Base-by-base conservation (phyloP, 2,888 invertebrate genomes). In the Gandaritis pyraliata region DNA sequence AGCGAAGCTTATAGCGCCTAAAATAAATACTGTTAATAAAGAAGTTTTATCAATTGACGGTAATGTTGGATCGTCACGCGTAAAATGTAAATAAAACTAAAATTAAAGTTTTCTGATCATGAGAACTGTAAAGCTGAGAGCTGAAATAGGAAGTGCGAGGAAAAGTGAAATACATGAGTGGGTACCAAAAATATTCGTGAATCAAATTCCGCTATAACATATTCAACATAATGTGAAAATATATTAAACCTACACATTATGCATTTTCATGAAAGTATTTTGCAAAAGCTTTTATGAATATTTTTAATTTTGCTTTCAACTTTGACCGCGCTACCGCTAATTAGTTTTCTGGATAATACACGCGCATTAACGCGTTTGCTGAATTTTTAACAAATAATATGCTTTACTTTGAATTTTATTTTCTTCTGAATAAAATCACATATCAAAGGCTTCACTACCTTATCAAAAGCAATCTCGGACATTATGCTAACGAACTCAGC, bases 61-160 rank as follows among this genome's bases (percentile, higher is more conserved):
- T 74, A 45, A 62, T 43, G 72, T 72, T 71, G 71, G 77, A 74
- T 73, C 75, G 75, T 66, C 70, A 18, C 15, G 56, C 66, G 53
- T n/a, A n/a, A n/a, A 68, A 75, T 75, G 76, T 77, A 75, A 74
- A 76, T 76, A 80, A 80, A 82, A 77, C 73, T 64, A 48, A 74
- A 78, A 80, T 80, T 74, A 73, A 81, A 80, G 72, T 78, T 78
- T 72, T 74, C 76, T 66, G 59, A 54, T 54, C 58, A 30, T 30
- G 15, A 33, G 13, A 51, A 48, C 45, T 57, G 63, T 53, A 54
- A 49, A 59, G 53, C 45, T 48, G 64, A 68, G 67, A 38, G 16
- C 36, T 38, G 50, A 47, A 50, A 52, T 49, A 49, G 18, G 41
- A 43, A n/a, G n/a, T 29, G 52, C 47, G 46, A 12, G 16, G 13